Evolutionary conservation across 2,797 vertebrate species (phyloP).

Genomic region (Molossus alvarezi): DNA sequence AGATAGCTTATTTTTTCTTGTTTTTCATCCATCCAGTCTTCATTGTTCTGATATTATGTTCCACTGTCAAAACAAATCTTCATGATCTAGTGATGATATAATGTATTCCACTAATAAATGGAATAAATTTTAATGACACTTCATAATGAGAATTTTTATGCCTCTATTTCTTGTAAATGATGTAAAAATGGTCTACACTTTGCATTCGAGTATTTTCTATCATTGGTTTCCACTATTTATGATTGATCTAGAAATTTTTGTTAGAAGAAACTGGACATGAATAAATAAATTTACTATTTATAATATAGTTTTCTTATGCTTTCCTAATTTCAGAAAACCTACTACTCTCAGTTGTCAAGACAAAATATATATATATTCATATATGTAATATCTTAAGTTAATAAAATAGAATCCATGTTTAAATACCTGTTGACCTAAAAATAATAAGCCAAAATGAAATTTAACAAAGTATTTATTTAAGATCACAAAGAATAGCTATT

Average conservation of each 20-base stretch:
- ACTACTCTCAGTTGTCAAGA: background rate
- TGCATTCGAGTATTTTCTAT: constrained; percentile 54
- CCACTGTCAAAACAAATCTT: background rate
- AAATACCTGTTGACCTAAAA: too few relatives aligned
- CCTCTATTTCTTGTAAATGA: constrained; percentile 4
- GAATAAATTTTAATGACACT: background rate
- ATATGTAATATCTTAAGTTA: background rate
- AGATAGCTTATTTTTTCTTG: background rate
- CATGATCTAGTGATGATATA: background rate
- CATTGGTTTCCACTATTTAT: background rate
- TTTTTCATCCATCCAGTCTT: background rate
- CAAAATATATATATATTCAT: background rate
- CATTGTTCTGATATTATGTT: background rate
- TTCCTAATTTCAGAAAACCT: background rate
- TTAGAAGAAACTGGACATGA: background rate
- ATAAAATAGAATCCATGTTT: background rate
- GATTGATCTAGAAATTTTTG: background rate
- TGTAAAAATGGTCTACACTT: background rate
- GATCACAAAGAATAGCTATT: too few relatives aligned
- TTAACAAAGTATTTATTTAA: too few relatives aligned
- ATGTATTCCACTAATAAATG: constrained; percentile 9
- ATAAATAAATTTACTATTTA: background rate
- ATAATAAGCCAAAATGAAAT: too few relatives aligned
- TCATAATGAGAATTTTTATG: background rate
- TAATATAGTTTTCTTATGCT: background rate